Base-by-base conservation (phyloP, 1,140 invertebrate genomes). In the Monomorium pharaonis region DNA sequence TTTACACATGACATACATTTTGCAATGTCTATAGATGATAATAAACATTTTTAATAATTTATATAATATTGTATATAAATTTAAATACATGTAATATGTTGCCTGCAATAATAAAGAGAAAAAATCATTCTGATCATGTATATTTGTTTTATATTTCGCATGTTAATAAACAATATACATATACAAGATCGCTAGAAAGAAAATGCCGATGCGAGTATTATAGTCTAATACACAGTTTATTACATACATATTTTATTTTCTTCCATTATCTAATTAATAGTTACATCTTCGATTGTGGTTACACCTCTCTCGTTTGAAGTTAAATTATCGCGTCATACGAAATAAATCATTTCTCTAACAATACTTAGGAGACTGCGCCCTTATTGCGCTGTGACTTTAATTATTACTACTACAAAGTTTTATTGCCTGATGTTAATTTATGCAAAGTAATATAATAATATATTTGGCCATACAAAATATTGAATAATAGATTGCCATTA, bases 141-240 rank as follows among this genome's bases (percentile, higher is more conserved):
- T 67, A 67, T 18, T 78, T 51, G 60, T 33, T 47, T 65, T 60
- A 56, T 85, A 85, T 60, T 77, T 85, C 30, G 74, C 44, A 58
- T 60, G 27, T 12, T 67, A 63, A 76, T 85, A 69, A 69, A 85
- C 51, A 69, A 85, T 54, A 42, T 47, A 78, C 21, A 75, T 65
- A 65, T 60, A 83, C 51, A 83, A 83, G 72, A 62, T 60, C 21
- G 51, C n/a, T 78, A 63, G 37, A 37, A 80, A 69, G 47, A 42
- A 60, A 42, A 63, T 85, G 60, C 47, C 47, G 56, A 78, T 18
- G 33, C 44, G 33, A 65, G 42, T 30, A 54, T 60, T 60, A 78
- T 30, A 76, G 6, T 37, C 56, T 65, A 65, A 18, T 27, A 62
- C 42, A 63, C 24, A 42, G 14, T 37, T 72, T 49, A 42, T 76